These are phyloP conservation scores for Motacilla tschutschensis DNA, from an alignment of 2,113 vertebrate species.

Conservation along the genomic window DNA sequence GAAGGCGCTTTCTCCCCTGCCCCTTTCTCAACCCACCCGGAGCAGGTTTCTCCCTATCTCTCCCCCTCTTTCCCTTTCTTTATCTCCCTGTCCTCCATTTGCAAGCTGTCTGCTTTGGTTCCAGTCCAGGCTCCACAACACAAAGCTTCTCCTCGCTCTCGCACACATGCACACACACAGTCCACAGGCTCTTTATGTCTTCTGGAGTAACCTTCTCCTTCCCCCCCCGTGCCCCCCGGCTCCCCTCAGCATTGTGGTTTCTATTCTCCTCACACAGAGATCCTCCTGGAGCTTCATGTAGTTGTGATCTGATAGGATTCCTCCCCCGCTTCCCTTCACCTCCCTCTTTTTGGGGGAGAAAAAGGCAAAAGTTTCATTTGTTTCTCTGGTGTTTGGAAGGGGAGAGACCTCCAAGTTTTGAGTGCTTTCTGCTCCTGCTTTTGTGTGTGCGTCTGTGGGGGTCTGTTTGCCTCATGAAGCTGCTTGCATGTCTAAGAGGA, in stretches of 20 bases:
- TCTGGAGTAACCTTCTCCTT: slow-evolving; percentile 73
- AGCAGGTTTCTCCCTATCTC: slow-evolving; percentile 33
- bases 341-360: slow-evolving; percentile 31
- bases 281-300: slow-evolving; percentile 66
- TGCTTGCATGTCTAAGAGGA: slow-evolving; percentile 78
- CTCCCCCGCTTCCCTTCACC: background rate
- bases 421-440: slow-evolving; percentile 67
- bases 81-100: slow-evolving; percentile 85
- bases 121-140: slow-evolving; percentile 82
- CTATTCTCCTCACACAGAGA: slow-evolving; percentile 53
- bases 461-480: slow-evolving; percentile 76
- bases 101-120: slow-evolving; percentile 84
- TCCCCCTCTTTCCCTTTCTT: slow-evolving; percentile 74
- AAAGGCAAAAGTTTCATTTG: slow-evolving; percentile 73
- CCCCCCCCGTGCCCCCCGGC: background rate
- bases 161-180: slow-evolving; percentile 60
- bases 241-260: slow-evolving; percentile 66
- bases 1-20: slow-evolving; percentile 29
- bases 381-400: slow-evolving; percentile 69
- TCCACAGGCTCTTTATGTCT: slow-evolving; percentile 74
- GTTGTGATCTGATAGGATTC: slow-evolving; percentile 51
- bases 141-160: slow-evolving; percentile 76
- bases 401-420: slow-evolving; percentile 72
- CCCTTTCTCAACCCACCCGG: slow-evolving; percentile 43
- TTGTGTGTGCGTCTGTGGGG: slow-evolving; percentile 64